Conservation (phyloP, 2,888 invertebrate species). For the Lepidonotus clava region DNA sequence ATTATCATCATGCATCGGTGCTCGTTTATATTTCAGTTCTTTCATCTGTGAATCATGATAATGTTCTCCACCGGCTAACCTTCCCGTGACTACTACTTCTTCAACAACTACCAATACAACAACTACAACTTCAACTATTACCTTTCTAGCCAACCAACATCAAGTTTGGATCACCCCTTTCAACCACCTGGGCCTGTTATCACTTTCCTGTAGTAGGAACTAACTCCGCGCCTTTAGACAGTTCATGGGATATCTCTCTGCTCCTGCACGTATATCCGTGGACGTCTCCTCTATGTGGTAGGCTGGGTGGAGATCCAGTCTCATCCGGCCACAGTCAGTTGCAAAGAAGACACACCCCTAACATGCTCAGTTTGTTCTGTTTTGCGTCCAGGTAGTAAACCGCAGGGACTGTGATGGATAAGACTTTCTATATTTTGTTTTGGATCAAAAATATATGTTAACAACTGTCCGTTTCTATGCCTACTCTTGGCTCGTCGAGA, state of each 20-base stretch:
- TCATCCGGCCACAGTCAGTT: conserved; percentile 20
- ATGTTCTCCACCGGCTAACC: conserved; percentile 28
- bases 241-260: neutral
- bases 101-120: no score
- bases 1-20: conserved; percentile 42
- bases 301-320: neutral
- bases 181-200: neutral
- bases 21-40: conserved; percentile 45
- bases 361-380: neutral
- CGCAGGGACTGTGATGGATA: conserved; percentile 34
- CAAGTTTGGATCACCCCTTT: no score
- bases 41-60: neutral
- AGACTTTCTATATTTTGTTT: neutral
- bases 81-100: no score
- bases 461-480: neutral
- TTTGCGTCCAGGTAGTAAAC: conserved; percentile 18
- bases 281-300: neutral
- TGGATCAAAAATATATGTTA: neutral
- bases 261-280: neutral
- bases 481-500: no score
- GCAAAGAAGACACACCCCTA: neutral
- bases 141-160: no score
- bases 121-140: no score
- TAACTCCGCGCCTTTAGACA: neutral
- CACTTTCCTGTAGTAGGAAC: neutral